These are phyloP conservation scores for Psix sp. DNA, from an alignment of 1,140 invertebrate species.

Conservation along the genomic window DNA sequence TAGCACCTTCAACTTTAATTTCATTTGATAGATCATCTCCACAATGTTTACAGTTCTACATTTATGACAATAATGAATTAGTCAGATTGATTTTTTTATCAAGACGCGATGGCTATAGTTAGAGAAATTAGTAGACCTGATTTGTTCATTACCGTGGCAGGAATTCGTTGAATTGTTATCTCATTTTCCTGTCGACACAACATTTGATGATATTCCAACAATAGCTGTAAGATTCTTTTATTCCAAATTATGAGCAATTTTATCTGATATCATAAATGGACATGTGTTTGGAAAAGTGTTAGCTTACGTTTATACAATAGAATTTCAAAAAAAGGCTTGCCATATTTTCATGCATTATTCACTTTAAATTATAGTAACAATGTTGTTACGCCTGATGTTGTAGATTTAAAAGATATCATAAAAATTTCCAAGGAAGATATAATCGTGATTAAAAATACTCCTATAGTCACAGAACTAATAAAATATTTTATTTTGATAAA, in stretches of 20 bases:
- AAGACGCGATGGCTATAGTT: constrained; percentile 20
- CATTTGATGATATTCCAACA: constrained; percentile 5
- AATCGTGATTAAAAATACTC: too few species aligned
- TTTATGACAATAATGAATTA: too few species aligned
- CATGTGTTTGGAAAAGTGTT: constrained; percentile 9
- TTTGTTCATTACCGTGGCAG: constrained; percentile 18
- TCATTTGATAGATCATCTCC: too few species aligned
- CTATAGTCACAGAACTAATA: too few species aligned
- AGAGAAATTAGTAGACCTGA: constrained; percentile 13
- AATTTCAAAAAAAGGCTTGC: constrained; percentile 26
- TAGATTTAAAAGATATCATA: constrained; percentile 8
- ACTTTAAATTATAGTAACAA: constrained; percentile 16
- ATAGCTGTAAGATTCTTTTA: too few species aligned
- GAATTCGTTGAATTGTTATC: constrained; percentile 8
- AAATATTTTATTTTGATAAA: too few species aligned
- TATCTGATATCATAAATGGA: too few species aligned
- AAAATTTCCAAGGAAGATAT: constrained; percentile 3
- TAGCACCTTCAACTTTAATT: too few species aligned
- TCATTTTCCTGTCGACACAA: constrained; percentile 6
- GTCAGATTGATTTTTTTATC: too few species aligned
- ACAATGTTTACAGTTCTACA: too few species aligned
- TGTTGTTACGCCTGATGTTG: not conserved
- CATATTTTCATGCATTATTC: constrained; percentile 7
- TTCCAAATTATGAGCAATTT: too few species aligned
- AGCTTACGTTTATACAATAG: constrained; percentile 13